These are phyloP conservation scores for Pogonocichla stellata DNA, from an alignment of 2,113 vertebrate species.

Conservation along the genomic window DNA sequence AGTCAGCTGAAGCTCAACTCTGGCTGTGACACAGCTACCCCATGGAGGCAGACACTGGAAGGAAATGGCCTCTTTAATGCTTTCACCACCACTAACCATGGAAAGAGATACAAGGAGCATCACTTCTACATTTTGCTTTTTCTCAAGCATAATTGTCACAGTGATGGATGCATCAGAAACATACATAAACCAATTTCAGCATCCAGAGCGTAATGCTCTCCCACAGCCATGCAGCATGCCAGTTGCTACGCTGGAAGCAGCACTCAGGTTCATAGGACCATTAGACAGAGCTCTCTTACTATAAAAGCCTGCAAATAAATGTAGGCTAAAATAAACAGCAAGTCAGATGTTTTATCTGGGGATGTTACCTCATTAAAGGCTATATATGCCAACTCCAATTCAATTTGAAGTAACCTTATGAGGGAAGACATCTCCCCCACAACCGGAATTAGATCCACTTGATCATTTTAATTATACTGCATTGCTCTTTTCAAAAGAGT, in stretches of 20 bases:
- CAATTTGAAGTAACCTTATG: conserved; percentile 52
- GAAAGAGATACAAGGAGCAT: background rate
- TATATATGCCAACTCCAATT: conserved; percentile 67
- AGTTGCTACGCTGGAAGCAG: background rate
- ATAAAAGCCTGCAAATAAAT: conserved; percentile 58
- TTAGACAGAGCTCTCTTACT: conserved; percentile 31
- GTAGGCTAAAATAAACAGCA: conserved; percentile 65
- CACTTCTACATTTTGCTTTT: background rate
- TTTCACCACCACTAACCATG: background rate
- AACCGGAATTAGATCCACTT: conserved; percentile 60
- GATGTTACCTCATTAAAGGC: conserved; percentile 65
- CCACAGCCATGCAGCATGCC: background rate
- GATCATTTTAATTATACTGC: conserved; percentile 66
- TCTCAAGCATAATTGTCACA: background rate
- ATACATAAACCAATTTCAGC: conserved; percentile 24
- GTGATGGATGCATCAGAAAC: conserved; percentile 39
- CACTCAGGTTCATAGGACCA: background rate
- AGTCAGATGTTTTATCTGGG: conserved; percentile 64
- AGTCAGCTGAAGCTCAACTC: background rate
- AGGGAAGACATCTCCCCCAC: background rate
- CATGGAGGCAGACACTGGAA: background rate
- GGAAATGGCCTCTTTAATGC: background rate
- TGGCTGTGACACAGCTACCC: background rate
- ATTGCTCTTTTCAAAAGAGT: conserved; percentile 57
- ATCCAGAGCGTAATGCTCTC: background rate